phyloP scores from a whole-genome alignment of 2,113 vertebrate species.

The Chaetorhynchus papuensis region DNA sequence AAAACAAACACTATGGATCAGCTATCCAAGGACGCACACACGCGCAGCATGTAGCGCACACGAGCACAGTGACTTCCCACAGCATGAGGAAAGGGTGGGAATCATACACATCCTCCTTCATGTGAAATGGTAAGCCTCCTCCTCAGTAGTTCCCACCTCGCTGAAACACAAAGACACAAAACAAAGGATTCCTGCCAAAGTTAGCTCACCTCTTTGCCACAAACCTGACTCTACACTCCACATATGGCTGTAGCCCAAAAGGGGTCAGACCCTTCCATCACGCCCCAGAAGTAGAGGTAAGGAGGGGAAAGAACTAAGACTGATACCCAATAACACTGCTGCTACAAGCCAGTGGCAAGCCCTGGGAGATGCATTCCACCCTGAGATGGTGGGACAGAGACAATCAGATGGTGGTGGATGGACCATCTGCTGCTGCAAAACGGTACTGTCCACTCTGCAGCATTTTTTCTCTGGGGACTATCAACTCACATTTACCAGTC shows the following conservation, averaged over 20 bases:
- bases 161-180: neutral
- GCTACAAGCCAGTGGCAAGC: neutral
- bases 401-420: neutral
- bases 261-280: neutral
- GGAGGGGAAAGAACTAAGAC: neutral
- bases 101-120: neutral
- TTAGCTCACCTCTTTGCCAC: neutral
- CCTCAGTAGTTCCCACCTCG: neutral
- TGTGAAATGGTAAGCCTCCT: neutral
- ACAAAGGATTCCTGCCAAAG: neutral
- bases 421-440: neutral
- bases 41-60: rapidly evolving
- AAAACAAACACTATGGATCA: neutral
- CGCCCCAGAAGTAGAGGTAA: rapidly evolving
- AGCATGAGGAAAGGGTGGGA: neutral
- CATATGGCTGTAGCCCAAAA: neutral
- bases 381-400: rapidly evolving
- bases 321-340: rapidly evolving
- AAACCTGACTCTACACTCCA: neutral
- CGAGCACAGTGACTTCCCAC: rapidly evolving
- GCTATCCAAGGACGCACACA: neutral
- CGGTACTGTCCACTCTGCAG: too few relatives aligned
- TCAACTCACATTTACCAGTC: neutral
- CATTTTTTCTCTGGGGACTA: neutral
- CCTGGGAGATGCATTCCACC: neutral